Conservation (phyloP, 2,113 vertebrate genomes). For the Pristiophorus japonicus region DNA sequence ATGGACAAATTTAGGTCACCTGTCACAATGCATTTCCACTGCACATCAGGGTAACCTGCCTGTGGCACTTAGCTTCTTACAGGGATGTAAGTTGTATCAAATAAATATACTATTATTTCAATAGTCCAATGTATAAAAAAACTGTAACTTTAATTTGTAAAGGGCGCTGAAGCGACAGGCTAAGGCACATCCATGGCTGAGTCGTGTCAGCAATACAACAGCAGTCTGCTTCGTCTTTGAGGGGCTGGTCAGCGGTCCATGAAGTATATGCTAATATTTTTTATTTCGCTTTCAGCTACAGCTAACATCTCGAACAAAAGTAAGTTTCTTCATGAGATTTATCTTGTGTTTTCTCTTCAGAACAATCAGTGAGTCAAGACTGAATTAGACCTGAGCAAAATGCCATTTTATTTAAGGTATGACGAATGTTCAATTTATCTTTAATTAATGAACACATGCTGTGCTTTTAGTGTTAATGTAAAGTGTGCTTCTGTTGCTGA, state of each 20-base stretch:
- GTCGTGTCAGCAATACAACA: neutral
- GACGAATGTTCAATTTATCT: neutral
- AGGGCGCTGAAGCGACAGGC: neutral
- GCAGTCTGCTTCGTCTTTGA: neutral
- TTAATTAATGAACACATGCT: neutral
- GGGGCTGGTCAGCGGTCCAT: neutral
- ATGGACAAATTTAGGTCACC: slow-evolving; percentile 22
- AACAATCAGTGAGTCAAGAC: neutral
- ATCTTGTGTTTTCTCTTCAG: neutral
- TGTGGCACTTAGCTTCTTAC: neutral
- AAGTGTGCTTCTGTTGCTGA: neutral
- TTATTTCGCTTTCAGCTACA: neutral
- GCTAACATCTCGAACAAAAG: neutral
- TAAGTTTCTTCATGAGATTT: neutral
- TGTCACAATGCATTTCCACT: slow-evolving; percentile 21
- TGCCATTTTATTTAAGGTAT: neutral
- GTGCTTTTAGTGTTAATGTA: neutral
- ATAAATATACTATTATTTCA: neutral
- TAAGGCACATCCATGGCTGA: neutral
- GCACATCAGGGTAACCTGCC: neutral
- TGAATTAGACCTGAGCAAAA: neutral
- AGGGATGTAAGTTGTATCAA: neutral
- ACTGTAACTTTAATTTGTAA: neutral
- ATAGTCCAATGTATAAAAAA: neutral
- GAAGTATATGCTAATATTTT: neutral